Conservation (phyloP, 2,113 vertebrate genomes). For the Microtus oregoni region DNA sequence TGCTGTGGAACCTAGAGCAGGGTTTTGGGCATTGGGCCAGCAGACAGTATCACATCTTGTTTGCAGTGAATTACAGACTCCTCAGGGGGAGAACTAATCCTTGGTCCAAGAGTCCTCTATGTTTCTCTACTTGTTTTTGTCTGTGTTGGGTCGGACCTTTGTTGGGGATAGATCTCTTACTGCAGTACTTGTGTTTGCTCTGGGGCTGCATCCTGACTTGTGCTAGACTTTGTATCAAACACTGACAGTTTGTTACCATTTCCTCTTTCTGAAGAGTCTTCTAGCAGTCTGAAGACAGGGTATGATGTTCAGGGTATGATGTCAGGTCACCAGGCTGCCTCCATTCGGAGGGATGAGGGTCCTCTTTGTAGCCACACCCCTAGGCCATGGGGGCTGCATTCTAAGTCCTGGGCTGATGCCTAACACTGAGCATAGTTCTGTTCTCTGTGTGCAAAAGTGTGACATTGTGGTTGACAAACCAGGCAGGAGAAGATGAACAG, state of each 20-base stretch:
- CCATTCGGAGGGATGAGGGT: background rate
- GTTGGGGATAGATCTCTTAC: background rate
- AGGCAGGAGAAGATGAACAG: background rate
- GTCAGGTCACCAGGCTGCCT: no score
- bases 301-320: background rate
- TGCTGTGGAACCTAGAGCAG: background rate
- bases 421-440: background rate
- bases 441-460: background rate
- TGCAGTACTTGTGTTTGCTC: background rate
- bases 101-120: background rate
- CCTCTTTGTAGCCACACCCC: background rate
- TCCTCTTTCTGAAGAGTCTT: background rate
- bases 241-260: background rate
- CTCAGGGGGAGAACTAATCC: background rate
- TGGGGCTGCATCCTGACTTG: background rate
- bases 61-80: background rate
- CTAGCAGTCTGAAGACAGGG: background rate
- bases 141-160: background rate
- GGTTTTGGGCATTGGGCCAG: conserved; percentile 27
- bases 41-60: background rate
- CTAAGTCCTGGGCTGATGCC: background rate
- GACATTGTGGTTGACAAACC: background rate
- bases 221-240: background rate
- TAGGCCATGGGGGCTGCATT: background rate
- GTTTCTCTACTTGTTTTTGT: background rate